Evolutionary conservation across 1,140 invertebrate species (phyloP).

Genomic region (Dreissena polymorpha): DNA sequence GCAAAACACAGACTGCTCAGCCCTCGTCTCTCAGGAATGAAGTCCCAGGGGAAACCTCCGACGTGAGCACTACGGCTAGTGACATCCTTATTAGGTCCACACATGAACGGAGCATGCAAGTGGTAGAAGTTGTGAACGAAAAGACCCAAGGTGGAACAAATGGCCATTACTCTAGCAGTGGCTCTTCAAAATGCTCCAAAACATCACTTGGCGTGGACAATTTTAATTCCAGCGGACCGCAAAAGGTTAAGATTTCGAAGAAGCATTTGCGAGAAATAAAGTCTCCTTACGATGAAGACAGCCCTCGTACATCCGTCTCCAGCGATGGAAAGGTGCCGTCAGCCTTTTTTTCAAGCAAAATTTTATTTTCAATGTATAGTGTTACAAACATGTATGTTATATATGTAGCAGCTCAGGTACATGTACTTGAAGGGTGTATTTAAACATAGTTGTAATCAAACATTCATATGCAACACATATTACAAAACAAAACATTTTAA

Average conservation of each 20-base stretch:
- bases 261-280: conserved; percentile 68
- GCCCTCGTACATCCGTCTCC: conserved; percentile 43
- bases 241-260: conserved; percentile 69
- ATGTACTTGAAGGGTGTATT: no score
- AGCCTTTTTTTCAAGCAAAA: no score
- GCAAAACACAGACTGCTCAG: conserved; percentile 58
- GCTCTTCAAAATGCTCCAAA: conserved; percentile 63
- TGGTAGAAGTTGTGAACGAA: not conserved
- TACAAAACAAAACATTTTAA: no score
- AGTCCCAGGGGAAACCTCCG: conserved; percentile 47
- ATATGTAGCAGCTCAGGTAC: no score
- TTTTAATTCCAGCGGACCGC: conserved; percentile 68
- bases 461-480: no score
- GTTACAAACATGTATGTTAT: no score
- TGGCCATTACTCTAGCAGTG: conserved; percentile 42
- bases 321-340: conserved; percentile 53
- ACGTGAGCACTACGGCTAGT: conserved; percentile 71
- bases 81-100: conserved; percentile 70
- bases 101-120: conserved; percentile 50
- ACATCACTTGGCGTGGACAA: conserved; percentile 65
- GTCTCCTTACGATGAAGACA: conserved; percentile 59
- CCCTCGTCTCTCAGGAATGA: conserved; percentile 33
- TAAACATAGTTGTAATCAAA: no score
- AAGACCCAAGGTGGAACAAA: conserved; percentile 35
- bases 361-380: no score